Percentiles rank a stretch among this genome's conserved stretches.
These are phyloP conservation scores for Anguilla megastoma DNA, from an alignment of 2,797 vertebrate genomes.

Conservation along the genomic window DNA sequence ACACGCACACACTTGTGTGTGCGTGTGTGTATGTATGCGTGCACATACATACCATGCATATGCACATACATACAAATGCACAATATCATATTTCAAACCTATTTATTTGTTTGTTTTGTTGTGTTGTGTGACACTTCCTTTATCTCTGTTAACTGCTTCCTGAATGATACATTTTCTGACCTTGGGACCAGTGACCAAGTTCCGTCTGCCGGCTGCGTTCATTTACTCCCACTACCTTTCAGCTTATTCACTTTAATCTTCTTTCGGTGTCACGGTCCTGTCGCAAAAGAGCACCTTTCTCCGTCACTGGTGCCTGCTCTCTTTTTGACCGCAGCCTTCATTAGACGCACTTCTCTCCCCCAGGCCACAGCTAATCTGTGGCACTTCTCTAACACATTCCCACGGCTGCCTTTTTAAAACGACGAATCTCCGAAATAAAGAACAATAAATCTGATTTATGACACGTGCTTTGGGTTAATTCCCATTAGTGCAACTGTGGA, in stretches of 20 bases:
- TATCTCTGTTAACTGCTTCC: neutral
- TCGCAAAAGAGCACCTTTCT: neutral
- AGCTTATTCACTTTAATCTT: slow-evolving; percentile 14
- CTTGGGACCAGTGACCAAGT: neutral
- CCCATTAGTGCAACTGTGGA: neutral
- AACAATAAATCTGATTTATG: neutral
- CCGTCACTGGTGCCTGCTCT: neutral
- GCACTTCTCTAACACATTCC: neutral
- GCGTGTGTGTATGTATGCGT: neutral
- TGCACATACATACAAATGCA: neutral
- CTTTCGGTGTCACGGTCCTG: neutral
- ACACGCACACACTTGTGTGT: neutral
- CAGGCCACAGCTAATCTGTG: neutral
- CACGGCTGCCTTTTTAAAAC: neutral
- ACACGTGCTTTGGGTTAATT: neutral
- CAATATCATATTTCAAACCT: neutral
- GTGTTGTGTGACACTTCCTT: neutral
- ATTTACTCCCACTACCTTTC: slow-evolving; percentile 22
- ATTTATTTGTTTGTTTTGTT: neutral
- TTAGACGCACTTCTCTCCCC: neutral
- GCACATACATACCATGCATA: neutral
- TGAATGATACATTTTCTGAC: neutral
- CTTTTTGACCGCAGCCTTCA: neutral
- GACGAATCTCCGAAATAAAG: neutral
- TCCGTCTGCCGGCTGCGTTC: neutral